Evolutionary conservation across 35 echinoderm and acorn worm genomes (phyloP), one percentile per base, ranked within the genome.

Genomic region (Diadema setosum): DNA sequence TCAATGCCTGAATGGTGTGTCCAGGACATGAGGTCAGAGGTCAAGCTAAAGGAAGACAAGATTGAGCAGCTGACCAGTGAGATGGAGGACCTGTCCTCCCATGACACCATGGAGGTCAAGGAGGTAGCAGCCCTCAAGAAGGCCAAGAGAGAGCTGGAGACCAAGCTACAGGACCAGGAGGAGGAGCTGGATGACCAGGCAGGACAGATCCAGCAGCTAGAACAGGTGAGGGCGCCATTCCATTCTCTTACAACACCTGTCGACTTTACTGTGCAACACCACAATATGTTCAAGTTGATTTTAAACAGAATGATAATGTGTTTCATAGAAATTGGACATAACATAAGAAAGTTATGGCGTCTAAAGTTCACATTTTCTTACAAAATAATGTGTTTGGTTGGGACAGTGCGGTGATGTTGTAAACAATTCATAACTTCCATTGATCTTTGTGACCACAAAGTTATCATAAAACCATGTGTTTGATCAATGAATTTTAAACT

Each of bases 131-230:
- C 42, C 20, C 46, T 99, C 31, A 99, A 99, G 83, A 94, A 87
- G 24, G 74, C 90, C 33, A 99, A 87, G 90, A 80, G 96, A 48
- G 93, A 94, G 5, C 69, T 99, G 18, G 92, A 99, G 81, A 86
- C 93, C 25, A 98, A 99, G 84, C 87, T 94, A 27, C 70, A 91
- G 35, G 96, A 99, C 82, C 87, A 92, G 43, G 96, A 99, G 48
- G 96, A 99, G 43, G 96, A 99, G 52, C 52, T 99, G 2, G 96
- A 99, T 90, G 96, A 99, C 20, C 96, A 99, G 37, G 96, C 96
- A 40, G 96, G 96, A 17, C 86, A 94, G 74, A 94, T 99, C 70
- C 92, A 94, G 34, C 80, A 86, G 30, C 83, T 99, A 44, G 85
- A 91, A 87, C 96, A 99, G 86, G 94, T 97, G 45, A 57, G 65